Evolutionary conservation across 2,113 vertebrate species (phyloP), one percentile per base, ranked within the genome.

Genomic region (Crotalus viridis): DNA sequence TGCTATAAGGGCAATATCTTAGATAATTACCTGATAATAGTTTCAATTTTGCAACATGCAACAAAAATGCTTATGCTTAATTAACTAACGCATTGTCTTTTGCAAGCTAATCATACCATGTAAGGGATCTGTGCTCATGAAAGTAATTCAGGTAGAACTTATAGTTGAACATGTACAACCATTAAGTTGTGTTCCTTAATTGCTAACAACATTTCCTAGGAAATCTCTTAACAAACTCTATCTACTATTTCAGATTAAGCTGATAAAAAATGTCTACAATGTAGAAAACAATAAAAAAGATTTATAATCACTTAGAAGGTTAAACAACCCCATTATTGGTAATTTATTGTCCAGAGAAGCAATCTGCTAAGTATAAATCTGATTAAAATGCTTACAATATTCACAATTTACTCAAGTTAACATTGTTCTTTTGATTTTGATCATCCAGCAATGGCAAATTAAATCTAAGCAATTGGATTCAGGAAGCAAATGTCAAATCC

Each of bases 331-430:
- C 64, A 69, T 91, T 87, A 87, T 59, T 87, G 54, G 55, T 81
- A 92, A 64, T 55, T 88, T 88, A 88, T 24, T 55, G 22, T 64
- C 59, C 24, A 55, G 59, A 74, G 52, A 74, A 92, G 87, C 51
- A 74, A 56, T 89, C 74, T 92, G 87, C 61, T 39, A 88, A 39
- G 46, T 87, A 88, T 74, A 92, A n/a, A 92, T 92, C 61, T 92
- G 87, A 88, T 88, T 61, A 88, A 55, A 88, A 81, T 88, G 43
- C n/a, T 88, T 88, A n/a, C 69, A 69, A 51, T 55, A 43, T 24
- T 52, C 33, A 55, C 22, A 74, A 88, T 92, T 55, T 74, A 55
- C 15, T 88, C 86, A 57, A 28, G 4, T 55, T 55, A 43, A 33
- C 15, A 92, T n/a, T 48, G 12, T 51, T 24, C 1, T 46, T 87